These are phyloP conservation scores for Anolis sagrei DNA, from an alignment of 2,113 vertebrate genomes.

Conservation along the genomic window DNA sequence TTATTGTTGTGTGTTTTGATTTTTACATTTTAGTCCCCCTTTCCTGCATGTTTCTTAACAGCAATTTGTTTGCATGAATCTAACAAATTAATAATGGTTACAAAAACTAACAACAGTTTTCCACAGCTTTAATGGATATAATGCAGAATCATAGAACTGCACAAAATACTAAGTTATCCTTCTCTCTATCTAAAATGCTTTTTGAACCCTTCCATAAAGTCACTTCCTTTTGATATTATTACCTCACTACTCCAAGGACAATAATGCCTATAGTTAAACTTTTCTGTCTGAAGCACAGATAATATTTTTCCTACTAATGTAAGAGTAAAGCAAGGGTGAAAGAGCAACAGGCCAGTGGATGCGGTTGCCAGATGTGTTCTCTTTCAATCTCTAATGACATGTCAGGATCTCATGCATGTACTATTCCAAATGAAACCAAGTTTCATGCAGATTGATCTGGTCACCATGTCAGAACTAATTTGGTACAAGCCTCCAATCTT, in stretches of 20 bases:
- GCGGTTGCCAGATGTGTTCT: not conserved
- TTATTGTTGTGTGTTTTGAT: too few species aligned
- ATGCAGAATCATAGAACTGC: not conserved
- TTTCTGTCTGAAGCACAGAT: not conserved
- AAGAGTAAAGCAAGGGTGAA: not conserved
- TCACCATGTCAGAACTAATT: slow-evolving; percentile 36
- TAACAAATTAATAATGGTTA: too few species aligned
- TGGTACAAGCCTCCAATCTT: not conserved
- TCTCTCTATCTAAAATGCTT: not conserved
- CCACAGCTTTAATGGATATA: too few species aligned
- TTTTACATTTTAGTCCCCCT: too few species aligned
- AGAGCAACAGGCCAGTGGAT: not conserved
- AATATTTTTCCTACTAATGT: not conserved
- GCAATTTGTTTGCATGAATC: too few species aligned
- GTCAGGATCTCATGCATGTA: accelerated
- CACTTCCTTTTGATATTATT: not conserved
- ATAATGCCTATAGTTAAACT: slow-evolving; percentile 3
- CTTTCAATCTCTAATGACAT: not conserved
- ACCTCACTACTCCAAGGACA: not conserved
- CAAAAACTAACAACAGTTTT: too few species aligned
- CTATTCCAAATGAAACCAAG: not conserved
- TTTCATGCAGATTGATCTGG: slow-evolving; percentile 17
- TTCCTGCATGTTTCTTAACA: too few species aligned
- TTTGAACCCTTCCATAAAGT: not conserved
- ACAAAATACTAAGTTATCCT: not conserved